Conservation (phyloP, 2,888 invertebrate genomes). For the Nebria brevicollis region DNA sequence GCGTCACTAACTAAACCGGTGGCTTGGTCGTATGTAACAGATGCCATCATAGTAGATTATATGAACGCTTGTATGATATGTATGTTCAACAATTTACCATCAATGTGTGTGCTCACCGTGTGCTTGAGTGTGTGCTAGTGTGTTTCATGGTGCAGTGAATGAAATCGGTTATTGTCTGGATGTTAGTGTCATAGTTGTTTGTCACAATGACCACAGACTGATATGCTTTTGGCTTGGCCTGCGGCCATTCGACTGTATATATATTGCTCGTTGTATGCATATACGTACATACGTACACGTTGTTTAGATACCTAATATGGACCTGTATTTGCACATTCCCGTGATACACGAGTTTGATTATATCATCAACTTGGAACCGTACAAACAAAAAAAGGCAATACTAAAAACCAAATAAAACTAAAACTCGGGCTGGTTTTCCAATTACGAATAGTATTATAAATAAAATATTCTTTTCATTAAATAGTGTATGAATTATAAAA, state of each 20-base stretch:
- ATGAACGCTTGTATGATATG: conserved; percentile 37
- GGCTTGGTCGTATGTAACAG: conserved; percentile 25
- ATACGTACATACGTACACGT: neutral
- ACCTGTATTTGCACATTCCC: neutral
- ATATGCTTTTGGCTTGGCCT: conserved; percentile 8
- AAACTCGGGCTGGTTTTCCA: neutral
- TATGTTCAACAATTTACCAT: conserved; percentile 35
- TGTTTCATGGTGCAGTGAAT: conserved; percentile 37
- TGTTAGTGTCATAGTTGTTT: conserved; percentile 37
- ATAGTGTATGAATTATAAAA: neutral
- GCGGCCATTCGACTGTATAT: neutral
- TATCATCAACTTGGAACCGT: neutral
- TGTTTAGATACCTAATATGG: neutral
- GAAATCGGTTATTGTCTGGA: conserved; percentile 42
- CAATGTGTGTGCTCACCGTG: neutral
- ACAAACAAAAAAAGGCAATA: neutral
- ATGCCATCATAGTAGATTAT: conserved; percentile 38
- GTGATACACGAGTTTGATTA: neutral
- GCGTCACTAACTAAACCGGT: neutral
- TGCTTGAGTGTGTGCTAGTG: neutral
- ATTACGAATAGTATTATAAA: neutral
- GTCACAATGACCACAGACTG: conserved; percentile 29
- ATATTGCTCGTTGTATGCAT: neutral
- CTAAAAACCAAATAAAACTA: neutral
- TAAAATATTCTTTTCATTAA: neutral